Evolutionary conservation across 1,140 invertebrate genomes (phyloP).

Genomic region (Sesamia nonagrioides): DNA sequence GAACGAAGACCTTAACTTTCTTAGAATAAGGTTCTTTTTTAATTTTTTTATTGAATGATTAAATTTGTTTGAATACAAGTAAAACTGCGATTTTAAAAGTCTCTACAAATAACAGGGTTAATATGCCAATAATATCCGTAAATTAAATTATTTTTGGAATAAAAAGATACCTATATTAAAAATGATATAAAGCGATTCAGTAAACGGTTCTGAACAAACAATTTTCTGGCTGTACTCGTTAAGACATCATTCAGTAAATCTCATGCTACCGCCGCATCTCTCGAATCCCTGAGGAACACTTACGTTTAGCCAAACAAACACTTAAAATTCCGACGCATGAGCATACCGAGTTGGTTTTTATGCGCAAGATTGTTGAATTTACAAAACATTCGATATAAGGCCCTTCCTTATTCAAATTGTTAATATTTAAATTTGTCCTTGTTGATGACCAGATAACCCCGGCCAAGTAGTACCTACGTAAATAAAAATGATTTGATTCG

Average conservation of each 20-base stretch:
- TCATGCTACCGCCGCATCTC: not conserved
- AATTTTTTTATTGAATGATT: too few species aligned
- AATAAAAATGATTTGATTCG: conserved; percentile 86
- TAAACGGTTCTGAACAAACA: too few species aligned
- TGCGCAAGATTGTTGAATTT: conserved; percentile 3
- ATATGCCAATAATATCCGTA: too few species aligned
- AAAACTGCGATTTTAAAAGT: too few species aligned
- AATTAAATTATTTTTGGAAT: too few species aligned
- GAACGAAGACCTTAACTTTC: too few species aligned
- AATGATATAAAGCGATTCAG: too few species aligned
- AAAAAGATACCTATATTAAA: too few species aligned
- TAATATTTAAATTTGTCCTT: conserved; percentile 73
- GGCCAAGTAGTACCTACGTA: conserved; percentile 77
- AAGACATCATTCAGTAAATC: not conserved
- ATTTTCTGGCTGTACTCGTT: too few species aligned
- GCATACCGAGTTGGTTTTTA: conserved; percentile 9
- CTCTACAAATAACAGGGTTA: too few species aligned
- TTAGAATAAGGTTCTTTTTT: too few species aligned
- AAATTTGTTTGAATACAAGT: too few species aligned
- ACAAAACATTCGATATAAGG: conserved; percentile 42
- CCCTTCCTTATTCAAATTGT: conserved; percentile 58
- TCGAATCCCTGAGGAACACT: not conserved
- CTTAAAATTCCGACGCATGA: conserved; percentile 22
- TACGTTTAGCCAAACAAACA: conserved; percentile 18
- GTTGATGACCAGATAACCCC: conserved; percentile 79